Evolutionary conservation across 2,888 invertebrate species (phyloP).

Genomic region (Malacosoma neustria): DNA sequence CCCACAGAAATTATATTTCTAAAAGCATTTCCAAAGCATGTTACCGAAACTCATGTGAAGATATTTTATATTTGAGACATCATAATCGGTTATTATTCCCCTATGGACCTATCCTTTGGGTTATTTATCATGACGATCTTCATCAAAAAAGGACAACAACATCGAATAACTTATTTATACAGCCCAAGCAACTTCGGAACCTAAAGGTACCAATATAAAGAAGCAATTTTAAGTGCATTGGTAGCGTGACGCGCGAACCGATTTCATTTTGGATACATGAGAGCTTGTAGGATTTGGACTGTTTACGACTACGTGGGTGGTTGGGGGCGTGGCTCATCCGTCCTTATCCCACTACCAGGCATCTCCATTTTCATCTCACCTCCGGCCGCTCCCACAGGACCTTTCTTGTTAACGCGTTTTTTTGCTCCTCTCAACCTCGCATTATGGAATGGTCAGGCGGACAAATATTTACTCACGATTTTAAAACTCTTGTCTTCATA

Average conservation of each 20-base stretch:
- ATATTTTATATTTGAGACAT: slow-evolving; percentile 68
- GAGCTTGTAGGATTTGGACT: slow-evolving; percentile 74
- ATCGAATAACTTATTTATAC: slow-evolving; percentile 64
- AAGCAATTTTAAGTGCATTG: slow-evolving; percentile 30
- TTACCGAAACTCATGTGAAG: slow-evolving; percentile 32
- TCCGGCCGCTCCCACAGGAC: slow-evolving; percentile 71
- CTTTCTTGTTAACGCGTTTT: slow-evolving; percentile 67
- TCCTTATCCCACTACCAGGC: slow-evolving; percentile 30
- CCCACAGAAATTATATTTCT: background rate
- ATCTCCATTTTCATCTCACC: slow-evolving; percentile 33
- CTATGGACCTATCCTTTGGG: slow-evolving; percentile 62
- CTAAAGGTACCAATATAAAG: slow-evolving; percentile 30
- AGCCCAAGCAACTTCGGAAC: slow-evolving; percentile 32
- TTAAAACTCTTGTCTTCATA: slow-evolving; percentile 67
- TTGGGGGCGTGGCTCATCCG: slow-evolving; percentile 61
- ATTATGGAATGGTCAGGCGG: slow-evolving; percentile 65
- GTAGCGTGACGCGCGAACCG: slow-evolving; percentile 52
- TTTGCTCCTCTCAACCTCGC: slow-evolving; percentile 62
- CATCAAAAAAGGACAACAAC: slow-evolving; percentile 65
- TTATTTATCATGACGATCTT: slow-evolving; percentile 72
- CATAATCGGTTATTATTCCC: slow-evolving; percentile 70
- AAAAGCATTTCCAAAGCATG: slow-evolving; percentile 13
- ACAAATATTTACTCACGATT: slow-evolving; percentile 74
- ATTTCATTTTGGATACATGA: slow-evolving; percentile 73
- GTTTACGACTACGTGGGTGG: slow-evolving; percentile 74